Evolutionary conservation across 2,888 invertebrate genomes (phyloP), one percentile per base, ranked within the genome.

Genomic region (Protodeltote pygarga): DNA sequence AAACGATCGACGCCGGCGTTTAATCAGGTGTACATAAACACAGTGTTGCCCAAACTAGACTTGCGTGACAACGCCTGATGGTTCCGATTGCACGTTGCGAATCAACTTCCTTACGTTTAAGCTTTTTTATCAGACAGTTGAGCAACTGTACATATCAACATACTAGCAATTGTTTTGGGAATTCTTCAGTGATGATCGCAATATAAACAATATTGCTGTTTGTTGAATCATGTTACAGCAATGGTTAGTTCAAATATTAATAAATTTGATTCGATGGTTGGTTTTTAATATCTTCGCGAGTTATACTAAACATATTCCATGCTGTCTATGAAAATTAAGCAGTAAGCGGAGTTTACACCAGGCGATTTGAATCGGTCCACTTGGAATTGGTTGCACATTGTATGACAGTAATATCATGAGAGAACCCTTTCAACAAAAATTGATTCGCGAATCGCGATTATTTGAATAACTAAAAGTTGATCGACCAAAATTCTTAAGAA

Each of bases 51-150:
- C 64, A 81, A 86, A 84, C 73, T 65, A 63, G 57, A 73, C 70
- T 84, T 77, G 84, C 86, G 81, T 87, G 85, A 86, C 84, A 85
- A 72, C 80, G 77, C 77, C 70, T 77, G 60, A 70, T 72, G 58
- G 67, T 79, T 75, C 75, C 75, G 73, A 75, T 75, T 65, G 71
- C 57, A 50, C 51, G 55, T 76, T 71, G 54, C 76, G 61, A 68
- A 66, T 77, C 72, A 63, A 67, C 71, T 83, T 84, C 80, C 83
- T 74, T 52, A 37, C 48, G 27, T 54, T 49, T 52, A 39, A 17
- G 55, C 50, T 61, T 55, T 59, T 53, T 37, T 58, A 65, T 62
- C 60, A 47, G 31, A 47, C 46, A 35, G 57, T 72, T 71, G 59
- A 47, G 64, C 54, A 75, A 71, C 50, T 42, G 47, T 25, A 19